These are phyloP conservation scores for Orthonevra nobilis DNA, from an alignment of 2,888 invertebrate genomes.

Conservation along the genomic window DNA sequence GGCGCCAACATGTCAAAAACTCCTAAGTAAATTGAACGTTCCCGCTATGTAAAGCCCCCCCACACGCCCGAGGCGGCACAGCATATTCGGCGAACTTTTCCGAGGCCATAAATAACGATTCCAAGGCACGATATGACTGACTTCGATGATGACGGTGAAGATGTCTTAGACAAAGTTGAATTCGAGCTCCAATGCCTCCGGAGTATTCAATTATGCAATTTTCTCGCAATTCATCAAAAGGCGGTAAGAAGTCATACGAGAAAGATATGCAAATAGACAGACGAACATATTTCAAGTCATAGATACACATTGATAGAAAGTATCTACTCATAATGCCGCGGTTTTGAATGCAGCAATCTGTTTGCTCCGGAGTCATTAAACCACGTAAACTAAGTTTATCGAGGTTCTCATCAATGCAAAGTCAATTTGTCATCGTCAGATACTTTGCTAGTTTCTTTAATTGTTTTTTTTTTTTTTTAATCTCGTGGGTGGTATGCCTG, in stretches of 20 bases:
- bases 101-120: constrained; percentile 29
- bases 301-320: background rate
- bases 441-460: constrained; percentile 15
- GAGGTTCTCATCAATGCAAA: constrained; percentile 55
- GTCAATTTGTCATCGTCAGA: constrained; percentile 65
- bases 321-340: too few species aligned
- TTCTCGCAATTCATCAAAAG: constrained; percentile 60
- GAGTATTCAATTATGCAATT: constrained; percentile 65
- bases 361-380: constrained; percentile 18
- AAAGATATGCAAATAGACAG: too few species aligned
- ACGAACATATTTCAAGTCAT: too few species aligned
- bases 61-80: background rate
- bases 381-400: constrained; percentile 22
- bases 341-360: background rate
- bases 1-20: constrained; percentile 37
- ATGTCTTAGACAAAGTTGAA: constrained; percentile 31
- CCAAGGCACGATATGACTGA: background rate
- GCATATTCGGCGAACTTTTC: background rate
- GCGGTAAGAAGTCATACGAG: constrained; percentile 13
- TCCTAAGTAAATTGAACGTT: constrained; percentile 41
- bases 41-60: constrained; percentile 3
- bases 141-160: constrained; percentile 24
- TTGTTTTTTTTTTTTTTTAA: background rate
- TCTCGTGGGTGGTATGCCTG: background rate
- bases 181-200: constrained; percentile 33